Evolutionary conservation across 2,113 vertebrate species (phyloP).

Genomic region (Zingel zingel): DNA sequence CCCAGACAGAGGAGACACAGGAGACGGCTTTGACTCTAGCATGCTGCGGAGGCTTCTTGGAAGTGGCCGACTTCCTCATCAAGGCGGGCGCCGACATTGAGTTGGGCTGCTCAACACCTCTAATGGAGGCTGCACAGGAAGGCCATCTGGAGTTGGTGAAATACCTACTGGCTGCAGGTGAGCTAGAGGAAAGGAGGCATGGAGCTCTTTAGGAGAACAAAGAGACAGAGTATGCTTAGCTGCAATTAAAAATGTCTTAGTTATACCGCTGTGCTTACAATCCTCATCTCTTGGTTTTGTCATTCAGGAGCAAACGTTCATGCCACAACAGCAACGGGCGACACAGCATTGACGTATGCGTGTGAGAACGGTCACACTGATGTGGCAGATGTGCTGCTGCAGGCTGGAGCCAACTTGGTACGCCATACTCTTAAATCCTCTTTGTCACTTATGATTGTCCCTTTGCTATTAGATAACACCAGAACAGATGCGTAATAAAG

Average conservation of each 20-base stretch:
- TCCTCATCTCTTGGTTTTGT: conserved; percentile 7
- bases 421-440: conserved; percentile 21
- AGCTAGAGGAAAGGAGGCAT: conserved; percentile 7
- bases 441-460: neutral
- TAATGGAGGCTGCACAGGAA: conserved; percentile 99
- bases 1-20: conserved; percentile 98
- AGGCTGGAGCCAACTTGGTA: conserved; percentile 98
- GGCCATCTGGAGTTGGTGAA: conserved; percentile 98
- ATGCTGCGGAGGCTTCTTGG: conserved; percentile 98
- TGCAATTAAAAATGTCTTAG: neutral
- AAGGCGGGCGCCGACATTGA: conserved; percentile 98
- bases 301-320: conserved; percentile 94
- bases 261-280: neutral
- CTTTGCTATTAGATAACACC: conserved; percentile 8
- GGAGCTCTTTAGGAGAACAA: neutral
- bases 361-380: conserved; percentile 99
- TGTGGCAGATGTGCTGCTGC: conserved; percentile 96
- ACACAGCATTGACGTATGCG: conserved; percentile 97
- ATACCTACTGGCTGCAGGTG: conserved; percentile 96
- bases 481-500: neutral
- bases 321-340: conserved; percentile 97
- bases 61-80: conserved; percentile 98
- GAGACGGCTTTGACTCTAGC: conserved; percentile 97
- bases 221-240: too few relatives aligned
- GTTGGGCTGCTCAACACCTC: conserved; percentile 96